Evolutionary conservation across 2,113 vertebrate genomes (phyloP), one percentile per base, ranked within the genome.

Genomic region (Dunckerocampus dactyliophorus): DNA sequence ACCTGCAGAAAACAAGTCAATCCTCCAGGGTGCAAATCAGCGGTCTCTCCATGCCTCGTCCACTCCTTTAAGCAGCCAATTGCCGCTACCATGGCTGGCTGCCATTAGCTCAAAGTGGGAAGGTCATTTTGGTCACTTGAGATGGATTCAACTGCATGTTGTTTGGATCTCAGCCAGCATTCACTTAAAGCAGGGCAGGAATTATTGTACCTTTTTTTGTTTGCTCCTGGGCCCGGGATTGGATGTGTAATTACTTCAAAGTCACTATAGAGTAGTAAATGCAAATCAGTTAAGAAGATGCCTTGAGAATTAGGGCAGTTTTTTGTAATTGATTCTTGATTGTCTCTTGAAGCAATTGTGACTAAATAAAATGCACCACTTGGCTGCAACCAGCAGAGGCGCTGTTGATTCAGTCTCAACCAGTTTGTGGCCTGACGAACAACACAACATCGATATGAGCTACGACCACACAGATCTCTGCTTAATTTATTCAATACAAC

Each of bases 51-150:
- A 22, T 19, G 37, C 48, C 48, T 65, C 49, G 47, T 67, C 47
- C 46, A 51, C 61, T 66, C 51, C 54, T 65, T 68, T 24, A 74
- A 65, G 65, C 52, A 67, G 67, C 59, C 67, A 68, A 79, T 49
- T 34, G 45, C 51, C 59, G 65, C 63, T 74, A 65, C 45, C 51
- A 74, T 63, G 21, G 50, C 63, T 47, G 47, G 68, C 70, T 74
- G 74, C 62, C 73, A 80, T 77, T 81, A 77, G 75, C 58, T 62
- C 61, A 60, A 62, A 71, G 53, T 59, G 72, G 72, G 63, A 62
- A 69, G 72, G 74, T 75, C 39, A 65, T 72, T 79, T 76, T 79
- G 63, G 69, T 81, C 65, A 80, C 72, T 76, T 71, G 63, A 76
- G 65, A 82, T 56, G 48, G 58, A 83, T 62, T 43, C 53, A 62